A percentile compares a stretch with the other conserved stretches of the same genome.
Evolutionary conservation across 2,888 invertebrate genomes (phyloP).

Genomic region (Agrilus biguttatus): DNA sequence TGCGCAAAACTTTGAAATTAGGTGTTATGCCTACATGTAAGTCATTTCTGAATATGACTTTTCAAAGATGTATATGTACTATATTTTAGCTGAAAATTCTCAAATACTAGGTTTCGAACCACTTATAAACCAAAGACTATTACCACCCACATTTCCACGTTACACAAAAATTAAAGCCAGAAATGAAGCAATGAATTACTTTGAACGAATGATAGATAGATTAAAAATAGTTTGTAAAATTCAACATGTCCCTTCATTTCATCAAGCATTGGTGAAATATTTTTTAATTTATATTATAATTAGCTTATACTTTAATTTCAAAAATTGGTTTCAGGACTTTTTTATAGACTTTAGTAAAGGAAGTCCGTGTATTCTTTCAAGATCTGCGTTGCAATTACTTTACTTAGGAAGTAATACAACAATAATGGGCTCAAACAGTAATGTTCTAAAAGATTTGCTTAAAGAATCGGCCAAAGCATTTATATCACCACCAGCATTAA

Average conservation of each 20-base stretch:
- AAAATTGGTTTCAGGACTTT: constrained; percentile 38
- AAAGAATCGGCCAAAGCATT: constrained; percentile 76
- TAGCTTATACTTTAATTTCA: neutral
- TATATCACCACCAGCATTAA: constrained; percentile 79
- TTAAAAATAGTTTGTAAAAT: constrained; percentile 72
- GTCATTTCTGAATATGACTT: constrained; percentile 15
- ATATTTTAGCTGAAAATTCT: constrained; percentile 46
- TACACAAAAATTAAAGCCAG: constrained; percentile 82
- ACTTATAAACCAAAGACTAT: constrained; percentile 82
- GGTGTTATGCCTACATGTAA: constrained; percentile 58
- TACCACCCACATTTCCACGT: constrained; percentile 97
- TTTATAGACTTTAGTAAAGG: constrained; percentile 84
- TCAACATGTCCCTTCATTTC: constrained; percentile 62
- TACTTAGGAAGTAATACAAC: constrained; percentile 41
- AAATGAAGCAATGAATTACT: constrained; percentile 63
- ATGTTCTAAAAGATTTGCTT: constrained; percentile 57
- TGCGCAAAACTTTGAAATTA: constrained; percentile 59
- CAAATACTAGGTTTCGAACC: constrained; percentile 92
- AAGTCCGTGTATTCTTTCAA: constrained; percentile 79
- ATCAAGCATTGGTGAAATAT: constrained; percentile 58
- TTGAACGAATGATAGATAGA: constrained; percentile 69
- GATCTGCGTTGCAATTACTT: constrained; percentile 75
- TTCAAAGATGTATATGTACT: neutral
- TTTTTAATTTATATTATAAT: neutral
- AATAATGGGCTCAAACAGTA: constrained; percentile 44